phyloP scores from a whole-genome alignment of 2,888 invertebrate genomes.

The Mythimna loreyi region DNA sequence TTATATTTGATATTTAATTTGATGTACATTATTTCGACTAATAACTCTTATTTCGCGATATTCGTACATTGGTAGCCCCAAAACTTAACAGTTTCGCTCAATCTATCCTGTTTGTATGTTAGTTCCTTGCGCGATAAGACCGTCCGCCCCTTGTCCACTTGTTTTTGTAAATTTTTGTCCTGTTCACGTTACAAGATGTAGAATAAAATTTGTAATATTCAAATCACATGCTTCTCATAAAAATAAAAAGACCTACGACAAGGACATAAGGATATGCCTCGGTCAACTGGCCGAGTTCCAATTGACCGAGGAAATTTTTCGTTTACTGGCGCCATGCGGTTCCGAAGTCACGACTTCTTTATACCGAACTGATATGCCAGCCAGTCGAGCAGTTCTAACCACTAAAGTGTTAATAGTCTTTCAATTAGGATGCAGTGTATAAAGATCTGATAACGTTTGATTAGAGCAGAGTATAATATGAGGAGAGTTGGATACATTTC shows the following conservation, averaged over 20 bases:
- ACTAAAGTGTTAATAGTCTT: conserved; percentile 23
- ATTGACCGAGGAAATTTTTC: conserved; percentile 17
- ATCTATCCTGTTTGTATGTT: too few species aligned
- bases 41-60: too few species aligned
- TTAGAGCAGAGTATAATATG: conserved; percentile 14
- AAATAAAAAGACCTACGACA: neutral
- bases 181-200: too few species aligned
- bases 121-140: too few species aligned
- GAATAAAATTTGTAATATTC: neutral
- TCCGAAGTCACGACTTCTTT: conserved; percentile 22
- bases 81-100: too few species aligned
- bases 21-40: too few species aligned
- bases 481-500: neutral
- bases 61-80: too few species aligned
- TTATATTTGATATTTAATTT: too few species aligned
- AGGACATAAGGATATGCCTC: neutral
- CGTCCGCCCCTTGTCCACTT: too few species aligned
- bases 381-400: conserved; percentile 16
- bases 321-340: neutral
- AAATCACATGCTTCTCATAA: neutral
- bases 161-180: too few species aligned
- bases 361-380: conserved; percentile 20
- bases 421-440: conserved; percentile 17
- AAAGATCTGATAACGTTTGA: conserved; percentile 30
- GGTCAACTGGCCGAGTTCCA: neutral